phyloP scores from a whole-genome alignment of 1,140 invertebrate species.

The Argopecten irradians region DNA sequence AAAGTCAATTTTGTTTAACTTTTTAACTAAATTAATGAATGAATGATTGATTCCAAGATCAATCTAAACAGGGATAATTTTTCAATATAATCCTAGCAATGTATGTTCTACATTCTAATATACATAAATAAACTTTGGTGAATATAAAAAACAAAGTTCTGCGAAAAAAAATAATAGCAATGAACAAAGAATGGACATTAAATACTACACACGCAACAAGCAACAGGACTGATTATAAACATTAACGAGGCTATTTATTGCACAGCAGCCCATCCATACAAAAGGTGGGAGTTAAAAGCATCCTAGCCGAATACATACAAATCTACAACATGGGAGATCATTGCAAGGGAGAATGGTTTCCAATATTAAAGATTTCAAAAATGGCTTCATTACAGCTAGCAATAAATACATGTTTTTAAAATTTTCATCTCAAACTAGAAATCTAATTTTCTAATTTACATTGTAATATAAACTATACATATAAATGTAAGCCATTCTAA shows the following conservation, averaged over 20 bases:
- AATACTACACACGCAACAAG: neutral
- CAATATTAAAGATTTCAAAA: neutral
- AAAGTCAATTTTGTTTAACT: no score
- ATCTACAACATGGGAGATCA: neutral
- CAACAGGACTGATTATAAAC: neutral
- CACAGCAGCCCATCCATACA: neutral
- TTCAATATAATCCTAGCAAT: neutral
- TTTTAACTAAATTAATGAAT: no score
- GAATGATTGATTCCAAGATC: neutral
- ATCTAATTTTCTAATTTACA: no score
- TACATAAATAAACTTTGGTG: neutral
- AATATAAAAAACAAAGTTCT: neutral
- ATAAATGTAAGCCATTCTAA: no score
- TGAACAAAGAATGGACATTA: neutral
- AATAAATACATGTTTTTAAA: no score
- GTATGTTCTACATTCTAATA: neutral
- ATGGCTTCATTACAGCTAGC: neutral
- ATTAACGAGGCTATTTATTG: neutral
- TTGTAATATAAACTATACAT: no score
- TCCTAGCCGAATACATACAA: neutral
- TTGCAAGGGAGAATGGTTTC: neutral
- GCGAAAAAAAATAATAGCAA: neutral
- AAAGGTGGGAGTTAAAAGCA: neutral
- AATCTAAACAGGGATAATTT: neutral
- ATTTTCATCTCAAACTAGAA: no score